Conservation (phyloP, 92 coral and sea anemone genomes). For the Actinostola sp. region DNA sequence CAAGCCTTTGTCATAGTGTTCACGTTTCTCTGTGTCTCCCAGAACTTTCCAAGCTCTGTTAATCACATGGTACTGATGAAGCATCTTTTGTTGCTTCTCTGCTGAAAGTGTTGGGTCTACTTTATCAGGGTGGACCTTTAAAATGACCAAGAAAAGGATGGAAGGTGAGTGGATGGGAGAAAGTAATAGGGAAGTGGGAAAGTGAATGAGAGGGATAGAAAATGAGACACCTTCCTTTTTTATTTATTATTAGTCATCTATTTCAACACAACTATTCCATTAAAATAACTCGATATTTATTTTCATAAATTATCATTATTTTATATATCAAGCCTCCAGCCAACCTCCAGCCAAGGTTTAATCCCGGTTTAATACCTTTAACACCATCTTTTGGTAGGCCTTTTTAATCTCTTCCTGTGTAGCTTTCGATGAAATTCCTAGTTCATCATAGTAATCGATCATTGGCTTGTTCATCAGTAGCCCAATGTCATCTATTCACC, state of each 20-base stretch:
- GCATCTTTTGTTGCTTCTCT: constrained; percentile 55
- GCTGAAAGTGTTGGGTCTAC: constrained; percentile 27
- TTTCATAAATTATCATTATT: not conserved
- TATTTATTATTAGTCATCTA: too few species aligned
- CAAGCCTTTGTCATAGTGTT: constrained; percentile 73
- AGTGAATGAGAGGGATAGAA: not conserved
- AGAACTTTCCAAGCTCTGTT: constrained; percentile 91
- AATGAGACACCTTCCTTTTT: too few species aligned
- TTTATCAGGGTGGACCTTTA: constrained; percentile 93
- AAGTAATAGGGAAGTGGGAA: not conserved
- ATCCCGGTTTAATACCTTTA: constrained; percentile 47
- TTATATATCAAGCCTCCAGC: too few species aligned
- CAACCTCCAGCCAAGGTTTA: too few species aligned
- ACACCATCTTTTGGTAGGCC: constrained; percentile 75
- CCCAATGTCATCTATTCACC: not conserved
- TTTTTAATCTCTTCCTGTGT: constrained; percentile 75
- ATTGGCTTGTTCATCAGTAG: constrained; percentile 12
- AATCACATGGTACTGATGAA: constrained; percentile 53
- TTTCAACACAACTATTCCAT: too few species aligned
- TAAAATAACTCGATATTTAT: too few species aligned
- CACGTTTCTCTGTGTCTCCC: constrained; percentile 52
- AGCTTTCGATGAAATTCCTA: constrained; percentile 75
- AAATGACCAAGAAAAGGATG: not conserved
- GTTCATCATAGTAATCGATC: constrained; percentile 63
- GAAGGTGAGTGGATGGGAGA: not conserved